Evolutionary conservation across 2,888 invertebrate species (phyloP).

Genomic region (Trichacis sp.): DNA sequence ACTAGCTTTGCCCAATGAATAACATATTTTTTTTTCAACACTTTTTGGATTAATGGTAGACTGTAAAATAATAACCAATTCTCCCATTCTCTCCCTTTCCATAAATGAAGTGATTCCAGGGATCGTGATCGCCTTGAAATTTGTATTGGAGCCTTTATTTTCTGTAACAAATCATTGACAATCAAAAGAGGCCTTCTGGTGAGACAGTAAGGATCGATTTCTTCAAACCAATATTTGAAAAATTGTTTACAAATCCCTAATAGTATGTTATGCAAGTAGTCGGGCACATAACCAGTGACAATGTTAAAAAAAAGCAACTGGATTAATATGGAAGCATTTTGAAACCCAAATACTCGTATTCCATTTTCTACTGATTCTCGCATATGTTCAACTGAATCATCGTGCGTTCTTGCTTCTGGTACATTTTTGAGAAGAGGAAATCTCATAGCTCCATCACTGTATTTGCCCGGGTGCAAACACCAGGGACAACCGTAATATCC

Average conservation of each 20-base stretch:
- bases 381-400: constrained; percentile 13
- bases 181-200: background rate
- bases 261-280: constrained; percentile 16
- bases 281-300: constrained; percentile 20
- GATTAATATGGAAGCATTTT: constrained; percentile 14
- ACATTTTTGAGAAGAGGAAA: constrained; percentile 17
- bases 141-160: background rate
- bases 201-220: background rate
- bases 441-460: constrained; percentile 15
- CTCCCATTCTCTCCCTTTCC: constrained; percentile 12
- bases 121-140: constrained; percentile 1
- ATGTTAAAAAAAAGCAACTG: constrained; percentile 21
- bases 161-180: background rate
- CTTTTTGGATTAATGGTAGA: background rate
- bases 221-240: background rate
- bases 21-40: constrained; percentile 4
- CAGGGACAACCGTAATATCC: constrained; percentile 21
- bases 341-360: constrained; percentile 10
- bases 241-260: constrained; percentile 19
- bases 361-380: constrained; percentile 9
- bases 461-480: constrained; percentile 25
- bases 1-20: constrained; percentile 13
- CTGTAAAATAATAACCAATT: constrained; percentile 23
- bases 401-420: constrained; percentile 7
- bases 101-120: background rate